A percentile compares a stretch with the other conserved stretches of the same genome.
Conservation (phyloP, 2,113 vertebrate species). For the Neotoma lepida region DNA sequence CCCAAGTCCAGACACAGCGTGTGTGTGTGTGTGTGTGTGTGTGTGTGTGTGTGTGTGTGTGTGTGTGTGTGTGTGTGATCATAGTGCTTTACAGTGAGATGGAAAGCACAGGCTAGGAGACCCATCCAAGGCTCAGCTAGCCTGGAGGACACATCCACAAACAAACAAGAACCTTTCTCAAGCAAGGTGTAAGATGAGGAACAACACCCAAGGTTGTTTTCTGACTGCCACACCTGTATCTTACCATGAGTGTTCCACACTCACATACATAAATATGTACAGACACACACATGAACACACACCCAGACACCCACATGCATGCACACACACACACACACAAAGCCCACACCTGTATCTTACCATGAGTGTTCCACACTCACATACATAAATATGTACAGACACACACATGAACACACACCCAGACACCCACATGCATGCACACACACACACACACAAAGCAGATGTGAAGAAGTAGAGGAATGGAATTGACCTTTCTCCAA, state of each 20-base stretch:
- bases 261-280: neutral
- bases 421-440: neutral
- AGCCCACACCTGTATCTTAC: too few relatives aligned
- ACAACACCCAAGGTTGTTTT: neutral
- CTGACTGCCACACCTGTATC: too few relatives aligned
- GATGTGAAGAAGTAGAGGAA: neutral
- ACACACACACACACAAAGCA: neutral
- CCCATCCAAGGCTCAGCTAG: neutral
- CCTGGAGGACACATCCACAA: neutral
- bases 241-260: too few relatives aligned
- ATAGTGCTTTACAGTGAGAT: too few relatives aligned
- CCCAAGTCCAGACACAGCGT: neutral
- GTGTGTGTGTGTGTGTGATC: too few relatives aligned
- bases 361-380: neutral
- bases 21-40: neutral
- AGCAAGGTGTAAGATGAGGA: neutral
- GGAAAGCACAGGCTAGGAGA: neutral
- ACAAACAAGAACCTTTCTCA: neutral
- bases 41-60: neutral
- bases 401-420: neutral
- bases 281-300: neutral
- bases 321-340: neutral
- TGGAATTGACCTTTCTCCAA: neutral
- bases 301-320: neutral
- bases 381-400: neutral